Percentiles rank a stretch among this genome's conserved stretches.
Evolutionary conservation across 2,113 vertebrate genomes (phyloP).

Genomic region (Hucho hucho): DNA sequence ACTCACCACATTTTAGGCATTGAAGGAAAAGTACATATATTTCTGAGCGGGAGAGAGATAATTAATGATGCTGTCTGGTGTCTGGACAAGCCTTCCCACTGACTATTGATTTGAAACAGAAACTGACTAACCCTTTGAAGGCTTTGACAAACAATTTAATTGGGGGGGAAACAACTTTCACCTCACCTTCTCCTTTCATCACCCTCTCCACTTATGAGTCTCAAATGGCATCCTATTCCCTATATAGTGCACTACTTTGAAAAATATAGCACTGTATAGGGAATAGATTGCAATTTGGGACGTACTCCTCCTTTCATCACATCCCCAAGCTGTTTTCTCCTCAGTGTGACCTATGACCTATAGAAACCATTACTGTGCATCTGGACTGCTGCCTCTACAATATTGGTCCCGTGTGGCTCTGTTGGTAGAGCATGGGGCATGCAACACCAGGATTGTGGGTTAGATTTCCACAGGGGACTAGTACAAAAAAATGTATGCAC

Average conservation of each 20-base stretch:
- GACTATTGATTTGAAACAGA: constrained; percentile 73
- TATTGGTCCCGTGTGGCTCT: no score
- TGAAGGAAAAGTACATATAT: constrained; percentile 67
- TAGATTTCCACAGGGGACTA: no score
- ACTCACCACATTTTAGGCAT: constrained; percentile 32
- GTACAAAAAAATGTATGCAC: no score
- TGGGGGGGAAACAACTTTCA: constrained; percentile 63
- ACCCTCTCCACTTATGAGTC: constrained; percentile 46
- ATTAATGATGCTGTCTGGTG: constrained; percentile 72
- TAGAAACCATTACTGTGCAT: constrained; percentile 71
- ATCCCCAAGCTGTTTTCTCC: constrained; percentile 60
- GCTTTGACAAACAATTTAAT: constrained; percentile 75
- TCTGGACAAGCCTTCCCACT: constrained; percentile 65
- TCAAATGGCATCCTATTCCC: background rate
- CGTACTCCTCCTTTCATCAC: constrained; percentile 50
- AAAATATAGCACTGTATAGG: no score
- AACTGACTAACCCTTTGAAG: constrained; percentile 71
- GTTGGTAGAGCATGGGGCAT: no score
- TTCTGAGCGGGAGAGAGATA: constrained; percentile 57
- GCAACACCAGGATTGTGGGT: no score
- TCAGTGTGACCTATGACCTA: constrained; percentile 54
- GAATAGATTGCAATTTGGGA: no score
- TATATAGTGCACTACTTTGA: no score
- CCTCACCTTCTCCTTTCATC: constrained; percentile 64
- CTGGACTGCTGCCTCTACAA: constrained; percentile 43